These are phyloP conservation scores for Paralvinella palmiformis DNA, from an alignment of 1,140 invertebrate species.

Conservation along the genomic window DNA sequence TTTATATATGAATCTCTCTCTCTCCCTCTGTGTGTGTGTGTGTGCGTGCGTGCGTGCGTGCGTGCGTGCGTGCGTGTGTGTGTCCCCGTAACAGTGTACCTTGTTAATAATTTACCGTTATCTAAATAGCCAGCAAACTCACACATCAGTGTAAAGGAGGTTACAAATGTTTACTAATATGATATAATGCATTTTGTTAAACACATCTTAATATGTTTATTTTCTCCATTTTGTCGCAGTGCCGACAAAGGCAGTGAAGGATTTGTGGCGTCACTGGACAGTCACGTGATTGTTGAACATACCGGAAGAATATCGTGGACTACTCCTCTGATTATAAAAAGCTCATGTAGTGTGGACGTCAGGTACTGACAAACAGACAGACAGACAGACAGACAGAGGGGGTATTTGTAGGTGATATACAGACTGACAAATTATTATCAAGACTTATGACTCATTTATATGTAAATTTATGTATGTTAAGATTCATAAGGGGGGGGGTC, in stretches of 20 bases:
- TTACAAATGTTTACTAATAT: neutral
- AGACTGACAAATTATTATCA: too few species aligned
- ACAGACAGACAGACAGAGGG: too few species aligned
- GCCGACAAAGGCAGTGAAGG: slow-evolving; percentile 36
- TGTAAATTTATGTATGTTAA: too few species aligned
- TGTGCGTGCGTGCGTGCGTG: neutral
- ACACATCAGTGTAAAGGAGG: neutral
- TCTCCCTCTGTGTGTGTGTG: too few species aligned
- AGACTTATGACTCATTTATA: too few species aligned
- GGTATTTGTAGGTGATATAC: too few species aligned
- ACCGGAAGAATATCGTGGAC: slow-evolving; percentile 36
- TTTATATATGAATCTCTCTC: too few species aligned
- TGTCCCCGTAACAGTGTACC: neutral
- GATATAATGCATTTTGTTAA: neutral
- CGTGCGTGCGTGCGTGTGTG: neutral
- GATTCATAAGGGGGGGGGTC: too few species aligned
- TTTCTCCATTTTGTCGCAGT: slow-evolving; percentile 22
- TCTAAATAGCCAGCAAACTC: neutral
- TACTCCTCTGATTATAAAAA: slow-evolving; percentile 41
- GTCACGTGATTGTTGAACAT: slow-evolving; percentile 31
- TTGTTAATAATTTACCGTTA: neutral
- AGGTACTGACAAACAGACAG: too few species aligned
- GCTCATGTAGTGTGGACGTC: slow-evolving; percentile 40
- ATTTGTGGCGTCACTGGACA: slow-evolving; percentile 39
- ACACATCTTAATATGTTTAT: neutral